A percentile compares a stretch with the other conserved stretches of the same genome.
Evolutionary conservation across 2,113 vertebrate species (phyloP).

Genomic region (Pyxicephalus adspersus): DNA sequence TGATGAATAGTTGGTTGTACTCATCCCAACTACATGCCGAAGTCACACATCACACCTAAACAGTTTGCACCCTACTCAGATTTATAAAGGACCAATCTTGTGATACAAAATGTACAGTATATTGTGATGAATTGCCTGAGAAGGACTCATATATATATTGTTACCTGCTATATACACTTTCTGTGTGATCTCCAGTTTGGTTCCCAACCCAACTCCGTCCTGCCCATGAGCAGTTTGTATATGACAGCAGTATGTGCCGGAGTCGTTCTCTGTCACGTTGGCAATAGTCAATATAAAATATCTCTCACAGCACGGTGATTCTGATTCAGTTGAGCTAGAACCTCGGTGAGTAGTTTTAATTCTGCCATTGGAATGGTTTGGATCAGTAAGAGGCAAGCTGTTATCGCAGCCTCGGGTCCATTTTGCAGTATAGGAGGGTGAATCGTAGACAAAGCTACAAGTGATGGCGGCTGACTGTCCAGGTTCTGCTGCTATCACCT

Average conservation of each 20-base stretch:
- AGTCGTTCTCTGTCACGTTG: constrained; percentile 41
- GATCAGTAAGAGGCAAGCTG: neutral
- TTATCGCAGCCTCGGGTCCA: constrained; percentile 16
- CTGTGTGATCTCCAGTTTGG: constrained; percentile 12
- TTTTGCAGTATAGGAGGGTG: neutral
- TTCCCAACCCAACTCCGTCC: constrained; percentile 4
- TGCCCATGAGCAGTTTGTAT: neutral
- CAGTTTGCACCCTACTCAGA: too few relatives aligned
- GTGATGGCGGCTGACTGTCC: constrained; percentile 20
- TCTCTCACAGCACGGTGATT: neutral
- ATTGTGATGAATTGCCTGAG: neutral
- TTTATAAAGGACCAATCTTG: too few relatives aligned
- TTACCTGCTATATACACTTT: neutral
- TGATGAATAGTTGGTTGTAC: too few relatives aligned
- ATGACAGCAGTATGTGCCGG: constrained; percentile 18
- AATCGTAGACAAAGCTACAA: neutral
- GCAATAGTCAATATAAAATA: neutral
- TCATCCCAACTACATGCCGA: too few relatives aligned
- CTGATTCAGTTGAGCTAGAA: neutral
- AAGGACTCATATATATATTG: neutral
- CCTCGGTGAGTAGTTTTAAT: neutral
- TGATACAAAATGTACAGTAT: too few relatives aligned
- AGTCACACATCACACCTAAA: too few relatives aligned
- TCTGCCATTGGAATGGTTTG: neutral
- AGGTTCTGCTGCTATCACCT: neutral